Percentiles rank a stretch among this genome's conserved stretches.
Conservation (phyloP, 2,113 vertebrate species). For the Ailuropoda melanoleuca region DNA sequence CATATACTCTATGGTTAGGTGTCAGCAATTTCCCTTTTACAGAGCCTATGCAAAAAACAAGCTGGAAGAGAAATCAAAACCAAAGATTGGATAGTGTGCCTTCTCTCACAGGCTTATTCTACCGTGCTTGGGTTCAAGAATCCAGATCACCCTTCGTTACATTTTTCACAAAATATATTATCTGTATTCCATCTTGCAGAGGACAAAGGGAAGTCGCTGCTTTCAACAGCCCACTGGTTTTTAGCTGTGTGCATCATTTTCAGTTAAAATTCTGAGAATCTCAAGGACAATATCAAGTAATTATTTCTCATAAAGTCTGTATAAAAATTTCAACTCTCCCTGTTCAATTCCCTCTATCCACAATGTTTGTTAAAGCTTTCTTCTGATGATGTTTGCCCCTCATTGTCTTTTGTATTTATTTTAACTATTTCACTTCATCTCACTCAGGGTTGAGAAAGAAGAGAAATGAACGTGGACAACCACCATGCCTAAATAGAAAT, state of each 20-base stretch:
- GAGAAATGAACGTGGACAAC: neutral
- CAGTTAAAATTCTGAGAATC: slow-evolving; percentile 1
- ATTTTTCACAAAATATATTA: neutral
- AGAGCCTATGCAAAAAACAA: neutral
- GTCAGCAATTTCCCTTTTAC: neutral
- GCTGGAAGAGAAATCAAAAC: neutral
- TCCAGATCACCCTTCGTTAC: neutral
- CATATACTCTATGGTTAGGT: neutral
- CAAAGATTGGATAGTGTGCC: neutral
- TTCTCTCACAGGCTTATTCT: neutral
- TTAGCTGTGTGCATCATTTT: neutral
- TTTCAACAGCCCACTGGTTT: neutral
- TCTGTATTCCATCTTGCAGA: neutral
- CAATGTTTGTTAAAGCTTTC: neutral
- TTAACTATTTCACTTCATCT: neutral
- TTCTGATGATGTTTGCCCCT: neutral
- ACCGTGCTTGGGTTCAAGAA: neutral
- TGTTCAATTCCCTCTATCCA: neutral
- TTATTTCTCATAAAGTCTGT: neutral
- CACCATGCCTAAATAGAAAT: neutral
- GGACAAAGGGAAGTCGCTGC: neutral
- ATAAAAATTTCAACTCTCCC: neutral
- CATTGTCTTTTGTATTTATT: neutral
- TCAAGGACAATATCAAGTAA: neutral
- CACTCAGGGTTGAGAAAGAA: neutral